Evolutionary conservation across 2,888 invertebrate species (phyloP).

Genomic region (Troglohyphantes excavatus): DNA sequence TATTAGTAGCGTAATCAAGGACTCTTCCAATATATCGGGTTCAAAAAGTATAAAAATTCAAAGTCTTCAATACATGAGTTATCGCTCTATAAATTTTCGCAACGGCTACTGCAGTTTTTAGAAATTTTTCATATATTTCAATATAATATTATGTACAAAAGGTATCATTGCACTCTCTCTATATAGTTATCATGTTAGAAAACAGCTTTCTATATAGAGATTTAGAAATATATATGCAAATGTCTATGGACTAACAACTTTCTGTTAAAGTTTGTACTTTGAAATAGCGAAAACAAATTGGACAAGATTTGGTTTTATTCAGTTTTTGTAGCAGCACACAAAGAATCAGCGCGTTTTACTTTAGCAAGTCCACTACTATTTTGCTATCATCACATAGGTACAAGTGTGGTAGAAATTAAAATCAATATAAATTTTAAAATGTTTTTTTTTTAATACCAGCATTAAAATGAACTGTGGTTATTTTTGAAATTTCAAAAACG

Average conservation of each 20-base stretch:
- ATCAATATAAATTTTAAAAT: too few relatives aligned
- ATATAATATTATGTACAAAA: conserved; percentile 55
- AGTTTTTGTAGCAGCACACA: conserved; percentile 65
- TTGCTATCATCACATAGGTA: conserved; percentile 42
- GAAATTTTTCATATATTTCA: conserved; percentile 10
- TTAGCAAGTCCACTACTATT: conserved; percentile 21
- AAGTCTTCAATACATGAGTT: not conserved
- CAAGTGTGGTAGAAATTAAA: conserved; percentile 1
- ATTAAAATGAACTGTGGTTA: too few relatives aligned
- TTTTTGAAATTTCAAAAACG: too few relatives aligned
- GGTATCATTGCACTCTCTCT: conserved; percentile 15
- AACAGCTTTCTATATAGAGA: conserved; percentile 52
- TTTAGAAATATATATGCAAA: conserved; percentile 77
- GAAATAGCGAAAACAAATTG: conserved; percentile 63
- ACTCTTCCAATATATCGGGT: conserved; percentile 7
- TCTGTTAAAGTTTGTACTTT: conserved; percentile 68
- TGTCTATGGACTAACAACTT: conserved; percentile 58
- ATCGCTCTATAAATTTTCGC: conserved; percentile 14
- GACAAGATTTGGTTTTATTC: conserved; percentile 33
- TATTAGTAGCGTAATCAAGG: not conserved
- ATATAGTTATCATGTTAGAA: conserved; percentile 55
- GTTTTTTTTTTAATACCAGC: too few relatives aligned
- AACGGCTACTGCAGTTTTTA: not conserved
- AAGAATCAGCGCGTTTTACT: conserved; percentile 65
- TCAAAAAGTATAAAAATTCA: conserved; percentile 18